Base-by-base conservation (phyloP, 35 echinoderm and acorn worm species). In the Acanthaster planci region DNA sequence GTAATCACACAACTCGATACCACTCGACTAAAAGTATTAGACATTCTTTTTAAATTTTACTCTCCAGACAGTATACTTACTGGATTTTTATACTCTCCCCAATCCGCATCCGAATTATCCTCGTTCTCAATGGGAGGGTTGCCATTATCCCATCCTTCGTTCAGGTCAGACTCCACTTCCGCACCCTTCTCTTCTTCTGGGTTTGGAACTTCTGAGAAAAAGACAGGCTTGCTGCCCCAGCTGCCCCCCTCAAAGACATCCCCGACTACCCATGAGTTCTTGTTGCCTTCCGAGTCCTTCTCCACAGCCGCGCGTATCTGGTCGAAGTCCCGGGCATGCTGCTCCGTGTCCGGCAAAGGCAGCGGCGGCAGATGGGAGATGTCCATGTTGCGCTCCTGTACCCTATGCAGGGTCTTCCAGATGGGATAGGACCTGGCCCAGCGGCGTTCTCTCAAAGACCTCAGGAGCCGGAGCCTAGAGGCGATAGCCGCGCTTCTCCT, bases 311-410 rank as follows among this genome's bases (percentile, higher is more conserved):
- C 23, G 23, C 30, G 64, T 10, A 29, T 72, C 10, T 72, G 4
- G 42, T 47, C 42, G 42, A 47, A 47, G 12, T 4, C 42, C 42
- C 42, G 42, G 42, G 42, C 42, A 4, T 6, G 4, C 42, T 47
- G 42, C 4, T 6, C 64, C 64, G 23, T 29, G 26, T 34, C 34
- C 19, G 64, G 64, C 10, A 72, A 31, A 15, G 19, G 14, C 22
- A 72, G 64, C 2, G 18, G 3, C 26, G 64, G 64, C 26, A 72
- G 18, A 2, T 29, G 21, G 26, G 26, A 26, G 64, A 72, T 26
- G 64, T 72, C 64, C 64, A 72, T 72, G 64, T 19, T 26, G 23
- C 64, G 64, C 64, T 72, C 19, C 64, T 72, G 64, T 10, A 72
- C 30, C 64, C 34, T 72, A 26, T 72, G 64, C 14, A 72, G 64